Evolutionary conservation across 1,140 invertebrate species (phyloP).

Genomic region (Zaprionus camerounensis): DNA sequence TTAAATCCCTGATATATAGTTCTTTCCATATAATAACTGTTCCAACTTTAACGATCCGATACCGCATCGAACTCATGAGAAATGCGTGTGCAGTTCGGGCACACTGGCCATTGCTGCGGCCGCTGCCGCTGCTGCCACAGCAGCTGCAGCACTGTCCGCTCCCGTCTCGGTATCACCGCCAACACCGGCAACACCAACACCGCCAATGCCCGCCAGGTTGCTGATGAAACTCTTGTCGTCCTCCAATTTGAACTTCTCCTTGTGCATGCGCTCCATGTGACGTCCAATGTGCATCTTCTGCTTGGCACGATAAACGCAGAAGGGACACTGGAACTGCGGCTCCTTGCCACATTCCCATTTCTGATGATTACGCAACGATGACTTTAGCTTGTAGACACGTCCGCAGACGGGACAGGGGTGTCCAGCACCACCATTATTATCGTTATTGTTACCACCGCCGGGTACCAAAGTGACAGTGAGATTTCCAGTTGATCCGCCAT

Average conservation of each 20-base stretch:
- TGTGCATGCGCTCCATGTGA: conserved; percentile 94
- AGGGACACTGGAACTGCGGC: conserved; percentile 92
- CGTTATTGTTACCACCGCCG: conserved; percentile 37
- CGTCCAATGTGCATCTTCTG: conserved; percentile 94
- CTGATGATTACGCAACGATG: conserved; percentile 92
- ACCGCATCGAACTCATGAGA: conserved; percentile 54
- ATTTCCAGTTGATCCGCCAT: conserved; percentile 30
- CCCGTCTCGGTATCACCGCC: conserved; percentile 20
- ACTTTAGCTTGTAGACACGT: conserved; percentile 92
- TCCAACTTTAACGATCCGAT: conserved; percentile 47
- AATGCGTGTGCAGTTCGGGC: conserved; percentile 73
- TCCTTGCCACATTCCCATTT: conserved; percentile 95
- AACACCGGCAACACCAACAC: conserved; percentile 20
- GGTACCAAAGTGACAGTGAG: conserved; percentile 42
- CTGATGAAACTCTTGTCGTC: conserved; percentile 67
- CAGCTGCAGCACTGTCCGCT: conserved; percentile 25
- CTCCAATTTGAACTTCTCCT: conserved; percentile 86
- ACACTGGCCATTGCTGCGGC: conserved; percentile 61
- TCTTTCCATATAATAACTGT: conserved; percentile 58
- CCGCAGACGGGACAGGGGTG: conserved; percentile 92
- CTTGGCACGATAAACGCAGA: conserved; percentile 92
- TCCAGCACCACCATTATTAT: conserved; percentile 82
- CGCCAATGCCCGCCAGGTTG: conserved; percentile 51
- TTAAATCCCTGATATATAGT: conserved; percentile 71
- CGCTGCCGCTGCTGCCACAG: conserved; percentile 55